Percentiles rank a stretch among this genome's conserved stretches.
Evolutionary conservation across 2,797 vertebrate genomes (phyloP).

Genomic region (Argentina silus): DNA sequence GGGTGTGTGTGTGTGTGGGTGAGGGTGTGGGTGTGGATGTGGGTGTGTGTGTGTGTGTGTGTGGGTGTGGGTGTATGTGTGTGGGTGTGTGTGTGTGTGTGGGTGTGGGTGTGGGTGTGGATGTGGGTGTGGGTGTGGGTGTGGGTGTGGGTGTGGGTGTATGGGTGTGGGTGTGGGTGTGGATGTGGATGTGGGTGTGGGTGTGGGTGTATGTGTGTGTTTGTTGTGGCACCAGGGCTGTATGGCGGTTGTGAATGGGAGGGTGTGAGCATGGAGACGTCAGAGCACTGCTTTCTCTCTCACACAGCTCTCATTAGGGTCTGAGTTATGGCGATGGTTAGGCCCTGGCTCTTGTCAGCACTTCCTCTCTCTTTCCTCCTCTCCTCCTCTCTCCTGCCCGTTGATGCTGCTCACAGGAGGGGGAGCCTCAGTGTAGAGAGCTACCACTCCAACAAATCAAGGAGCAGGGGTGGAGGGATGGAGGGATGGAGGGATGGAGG

Average conservation of each 20-base stretch:
- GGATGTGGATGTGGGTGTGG: too few relatives aligned
- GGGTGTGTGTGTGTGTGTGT: too few relatives aligned
- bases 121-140: too few relatives aligned
- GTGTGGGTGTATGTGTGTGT: not conserved
- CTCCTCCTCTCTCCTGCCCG: slow-evolving; percentile 40
- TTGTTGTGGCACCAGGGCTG: not conserved
- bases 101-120: too few relatives aligned
- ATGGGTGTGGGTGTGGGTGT: too few relatives aligned
- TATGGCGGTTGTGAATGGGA: slow-evolving; percentile 41
- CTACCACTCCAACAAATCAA: slow-evolving; percentile 60
- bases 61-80: too few relatives aligned
- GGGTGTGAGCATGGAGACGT: slow-evolving; percentile 23
- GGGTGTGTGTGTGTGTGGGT: not conserved
- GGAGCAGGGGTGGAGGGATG: slow-evolving; percentile 17
- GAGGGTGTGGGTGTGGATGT: too few relatives aligned
- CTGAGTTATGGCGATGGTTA: slow-evolving; percentile 66
- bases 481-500: not conserved
- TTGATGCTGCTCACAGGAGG: slow-evolving; percentile 48
- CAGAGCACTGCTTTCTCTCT: slow-evolving; percentile 52
- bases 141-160: too few relatives aligned
- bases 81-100: too few relatives aligned
- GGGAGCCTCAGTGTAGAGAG: slow-evolving; percentile 39
- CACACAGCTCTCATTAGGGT: slow-evolving; percentile 60
- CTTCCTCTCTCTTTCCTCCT: not conserved
- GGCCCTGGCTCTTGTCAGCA: slow-evolving; percentile 71